phyloP scores from a whole-genome alignment of 2,113 vertebrate genomes.

The Oreocharis arfaki region DNA sequence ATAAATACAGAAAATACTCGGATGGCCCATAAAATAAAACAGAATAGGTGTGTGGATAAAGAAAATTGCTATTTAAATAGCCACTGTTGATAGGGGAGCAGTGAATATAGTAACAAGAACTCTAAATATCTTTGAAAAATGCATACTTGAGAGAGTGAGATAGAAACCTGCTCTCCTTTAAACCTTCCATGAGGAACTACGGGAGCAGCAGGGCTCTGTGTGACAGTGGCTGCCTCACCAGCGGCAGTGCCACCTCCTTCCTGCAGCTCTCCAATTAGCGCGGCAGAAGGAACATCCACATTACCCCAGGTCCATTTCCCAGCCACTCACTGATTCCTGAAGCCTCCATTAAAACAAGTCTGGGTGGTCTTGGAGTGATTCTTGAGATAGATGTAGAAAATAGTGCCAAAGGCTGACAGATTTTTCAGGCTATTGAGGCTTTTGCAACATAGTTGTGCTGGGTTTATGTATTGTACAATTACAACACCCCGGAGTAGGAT shows the following conservation, averaged over 20 bases:
- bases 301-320: background rate
- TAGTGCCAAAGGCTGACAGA: background rate
- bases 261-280: accelerated
- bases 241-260: background rate
- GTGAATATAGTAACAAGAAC: background rate
- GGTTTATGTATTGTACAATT: background rate
- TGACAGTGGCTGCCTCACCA: background rate
- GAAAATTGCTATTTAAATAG: background rate
- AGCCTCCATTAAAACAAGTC: background rate
- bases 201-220: background rate
- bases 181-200: accelerated
- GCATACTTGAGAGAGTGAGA: background rate
- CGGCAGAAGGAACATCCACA: background rate
- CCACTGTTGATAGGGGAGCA: background rate
- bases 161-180: background rate
- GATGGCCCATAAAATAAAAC: background rate
- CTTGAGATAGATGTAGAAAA: background rate
- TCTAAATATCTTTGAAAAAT: background rate
- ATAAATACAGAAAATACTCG: accelerated
- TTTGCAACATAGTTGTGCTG: background rate
- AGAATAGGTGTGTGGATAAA: background rate
- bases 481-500: background rate
- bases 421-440: background rate
- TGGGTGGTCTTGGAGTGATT: background rate
- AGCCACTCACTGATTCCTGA: background rate